A percentile compares a stretch with the other conserved stretches of the same genome.
Evolutionary conservation across 2,888 invertebrate species (phyloP).

Genomic region (Poecilobothrus nobilitatus): DNA sequence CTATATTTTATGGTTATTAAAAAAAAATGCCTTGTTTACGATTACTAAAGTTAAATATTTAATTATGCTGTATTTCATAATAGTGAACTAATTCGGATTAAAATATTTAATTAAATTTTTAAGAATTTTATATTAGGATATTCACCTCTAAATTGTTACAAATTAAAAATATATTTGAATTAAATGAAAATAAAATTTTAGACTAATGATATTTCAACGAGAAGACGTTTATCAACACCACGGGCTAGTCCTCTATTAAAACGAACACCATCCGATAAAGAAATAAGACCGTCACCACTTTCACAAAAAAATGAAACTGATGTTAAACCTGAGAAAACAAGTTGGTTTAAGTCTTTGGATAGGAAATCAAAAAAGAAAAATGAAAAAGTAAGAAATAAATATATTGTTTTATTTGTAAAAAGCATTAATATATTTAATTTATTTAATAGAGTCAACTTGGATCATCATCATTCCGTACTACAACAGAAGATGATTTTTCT

Average conservation of each 20-base stretch:
- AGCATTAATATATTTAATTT: not conserved
- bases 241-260: constrained; percentile 59
- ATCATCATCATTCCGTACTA: constrained; percentile 21
- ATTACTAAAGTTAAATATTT: no score
- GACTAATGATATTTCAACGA: constrained; percentile 54
- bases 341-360: constrained; percentile 75
- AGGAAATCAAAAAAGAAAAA: constrained; percentile 61
- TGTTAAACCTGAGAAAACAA: constrained; percentile 48
- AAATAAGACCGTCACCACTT: constrained; percentile 40
- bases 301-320: constrained; percentile 40
- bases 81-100: no score
- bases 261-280: constrained; percentile 48
- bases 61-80: no score
- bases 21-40: no score
- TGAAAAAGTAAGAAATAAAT: constrained; percentile 36
- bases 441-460: not conserved
- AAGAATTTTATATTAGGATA: no score
- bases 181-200: constrained; percentile 13
- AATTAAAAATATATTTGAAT: not conserved
- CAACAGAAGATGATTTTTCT: constrained; percentile 25
- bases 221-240: constrained; percentile 67
- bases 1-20: no score
- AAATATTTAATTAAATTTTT: no score
- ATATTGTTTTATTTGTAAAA: constrained; percentile 5
- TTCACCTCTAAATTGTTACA: no score